Percentiles rank a stretch among this genome's conserved stretches.
These are phyloP conservation scores for Psix sp. DNA, from an alignment of 1,140 invertebrate genomes.

Conservation along the genomic window DNA sequence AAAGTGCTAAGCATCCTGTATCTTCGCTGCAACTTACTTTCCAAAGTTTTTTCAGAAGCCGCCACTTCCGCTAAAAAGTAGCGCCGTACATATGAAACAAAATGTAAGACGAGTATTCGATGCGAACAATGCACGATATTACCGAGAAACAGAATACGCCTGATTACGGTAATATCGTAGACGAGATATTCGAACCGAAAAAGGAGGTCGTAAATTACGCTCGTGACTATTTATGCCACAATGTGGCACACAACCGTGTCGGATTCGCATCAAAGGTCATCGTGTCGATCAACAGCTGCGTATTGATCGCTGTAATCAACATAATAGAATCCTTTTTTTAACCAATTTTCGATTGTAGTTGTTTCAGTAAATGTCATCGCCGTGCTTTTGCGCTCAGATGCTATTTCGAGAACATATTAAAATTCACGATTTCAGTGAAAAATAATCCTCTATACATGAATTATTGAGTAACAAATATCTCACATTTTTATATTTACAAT, in stretches of 20 bases:
- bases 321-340: slow-evolving; percentile 30
- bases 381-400: slow-evolving; percentile 6
- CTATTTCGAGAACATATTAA: slow-evolving; percentile 30
- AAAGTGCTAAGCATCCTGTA: slow-evolving; percentile 45
- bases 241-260: slow-evolving; percentile 44
- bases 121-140: slow-evolving; percentile 49
- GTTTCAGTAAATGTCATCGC: slow-evolving; percentile 36
- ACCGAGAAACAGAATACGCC: slow-evolving; percentile 38
- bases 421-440: too few species aligned
- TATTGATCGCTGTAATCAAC: slow-evolving; percentile 50
- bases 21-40: slow-evolving; percentile 41
- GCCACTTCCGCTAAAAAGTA: slow-evolving; percentile 37
- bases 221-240: slow-evolving; percentile 45
- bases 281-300: slow-evolving; percentile 49
- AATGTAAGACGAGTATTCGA: slow-evolving; percentile 42
- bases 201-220: slow-evolving; percentile 57
- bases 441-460: too few species aligned
- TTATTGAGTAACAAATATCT: too few species aligned
- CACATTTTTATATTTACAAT: too few species aligned
- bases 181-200: slow-evolving; percentile 49
- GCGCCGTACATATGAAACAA: slow-evolving; percentile 14
- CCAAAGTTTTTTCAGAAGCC: slow-evolving; percentile 34
- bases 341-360: slow-evolving; percentile 24
- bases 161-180: slow-evolving; percentile 47
- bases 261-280: slow-evolving; percentile 50